phyloP scores from a whole-genome alignment of 1,140 invertebrate species.

The Pseudoatta argentina region DNA sequence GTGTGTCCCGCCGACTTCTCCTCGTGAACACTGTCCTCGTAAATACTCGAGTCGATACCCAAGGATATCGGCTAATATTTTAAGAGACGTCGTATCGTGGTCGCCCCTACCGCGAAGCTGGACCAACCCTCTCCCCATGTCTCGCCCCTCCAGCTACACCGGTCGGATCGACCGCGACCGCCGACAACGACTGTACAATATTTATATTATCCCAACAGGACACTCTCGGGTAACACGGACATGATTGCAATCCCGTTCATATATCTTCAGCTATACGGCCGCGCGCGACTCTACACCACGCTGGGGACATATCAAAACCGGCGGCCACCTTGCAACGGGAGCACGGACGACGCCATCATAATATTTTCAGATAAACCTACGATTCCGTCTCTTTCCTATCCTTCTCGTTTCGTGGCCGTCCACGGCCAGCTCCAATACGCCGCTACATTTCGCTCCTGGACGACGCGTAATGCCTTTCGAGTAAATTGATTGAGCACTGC shows the following conservation, averaged over 20 bases:
- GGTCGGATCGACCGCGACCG: conserved; percentile 66
- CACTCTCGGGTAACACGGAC: conserved; percentile 83
- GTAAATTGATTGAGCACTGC: conserved; percentile 63
- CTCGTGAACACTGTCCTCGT: conserved; percentile 67
- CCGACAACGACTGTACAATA: conserved; percentile 81
- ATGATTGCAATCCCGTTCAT: conserved; percentile 86
- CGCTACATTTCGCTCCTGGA: conserved; percentile 45
- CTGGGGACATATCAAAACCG: conserved; percentile 84
- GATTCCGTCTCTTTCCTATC: conserved; percentile 69
- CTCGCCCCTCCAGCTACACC: conserved; percentile 21
- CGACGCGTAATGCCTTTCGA: conserved; percentile 56
- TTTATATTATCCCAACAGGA: conserved; percentile 86
- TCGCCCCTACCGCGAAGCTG: conserved; percentile 52
- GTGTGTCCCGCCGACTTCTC: conserved; percentile 37
- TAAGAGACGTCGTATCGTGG: conserved; percentile 68
- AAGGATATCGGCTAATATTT: conserved; percentile 82
- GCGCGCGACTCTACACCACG: conserved; percentile 79
- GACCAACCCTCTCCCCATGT: conserved; percentile 54
- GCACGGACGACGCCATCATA: conserved; percentile 79
- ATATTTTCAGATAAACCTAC: conserved; percentile 84
- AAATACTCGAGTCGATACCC: conserved; percentile 81
- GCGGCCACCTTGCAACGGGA: conserved; percentile 74
- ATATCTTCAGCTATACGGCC: conserved; percentile 82
- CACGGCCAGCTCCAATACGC: conserved; percentile 44
- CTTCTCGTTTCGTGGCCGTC: conserved; percentile 33